Evolutionary conservation across 1,140 invertebrate species (phyloP).

Genomic region (Trichonephila clavata): DNA sequence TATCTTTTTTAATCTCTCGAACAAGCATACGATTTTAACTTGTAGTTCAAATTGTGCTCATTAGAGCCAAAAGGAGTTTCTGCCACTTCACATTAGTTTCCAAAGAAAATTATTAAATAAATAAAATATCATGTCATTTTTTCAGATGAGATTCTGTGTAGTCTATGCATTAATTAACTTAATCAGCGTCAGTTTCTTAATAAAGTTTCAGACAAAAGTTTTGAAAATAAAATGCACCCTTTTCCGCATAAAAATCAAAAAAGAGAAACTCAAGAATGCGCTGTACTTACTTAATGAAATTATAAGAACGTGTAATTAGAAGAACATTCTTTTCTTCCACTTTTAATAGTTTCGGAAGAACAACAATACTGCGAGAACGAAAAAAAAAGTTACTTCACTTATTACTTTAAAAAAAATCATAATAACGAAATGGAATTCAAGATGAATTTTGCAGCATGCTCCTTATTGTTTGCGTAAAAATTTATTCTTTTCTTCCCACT

Average conservation of each 20-base stretch:
- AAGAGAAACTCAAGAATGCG: not conserved
- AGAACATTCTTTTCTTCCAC: slow-evolving; percentile 43
- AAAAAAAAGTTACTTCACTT: not conserved
- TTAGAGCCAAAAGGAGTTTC: not conserved
- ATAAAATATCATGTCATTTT: slow-evolving; percentile 57
- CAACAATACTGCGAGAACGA: not conserved
- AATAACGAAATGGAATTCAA: slow-evolving; percentile 28
- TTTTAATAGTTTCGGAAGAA: slow-evolving; percentile 8
- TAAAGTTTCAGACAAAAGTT: slow-evolving; percentile 62
- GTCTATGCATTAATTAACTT: slow-evolving; percentile 52
- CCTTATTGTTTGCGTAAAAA: slow-evolving; percentile 28
- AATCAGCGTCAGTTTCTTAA: slow-evolving; percentile 71
- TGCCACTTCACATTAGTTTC: not conserved
- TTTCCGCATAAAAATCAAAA: not conserved
- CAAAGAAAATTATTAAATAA: slow-evolving; percentile 59
- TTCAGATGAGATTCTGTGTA: not conserved
- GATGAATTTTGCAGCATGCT: not conserved
- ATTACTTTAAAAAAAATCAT: slow-evolving; percentile 1
- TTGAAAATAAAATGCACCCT: slow-evolving; percentile 54
- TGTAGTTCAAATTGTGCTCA: slow-evolving; percentile 29
- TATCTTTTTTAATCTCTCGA: slow-evolving; percentile 7
- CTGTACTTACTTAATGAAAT: slow-evolving; percentile 57
- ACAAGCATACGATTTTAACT: not conserved
- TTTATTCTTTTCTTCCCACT: not conserved
- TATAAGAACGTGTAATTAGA: slow-evolving; percentile 54